phyloP scores from a whole-genome alignment of 1,140 invertebrate species.

The Bombus superbus region DNA sequence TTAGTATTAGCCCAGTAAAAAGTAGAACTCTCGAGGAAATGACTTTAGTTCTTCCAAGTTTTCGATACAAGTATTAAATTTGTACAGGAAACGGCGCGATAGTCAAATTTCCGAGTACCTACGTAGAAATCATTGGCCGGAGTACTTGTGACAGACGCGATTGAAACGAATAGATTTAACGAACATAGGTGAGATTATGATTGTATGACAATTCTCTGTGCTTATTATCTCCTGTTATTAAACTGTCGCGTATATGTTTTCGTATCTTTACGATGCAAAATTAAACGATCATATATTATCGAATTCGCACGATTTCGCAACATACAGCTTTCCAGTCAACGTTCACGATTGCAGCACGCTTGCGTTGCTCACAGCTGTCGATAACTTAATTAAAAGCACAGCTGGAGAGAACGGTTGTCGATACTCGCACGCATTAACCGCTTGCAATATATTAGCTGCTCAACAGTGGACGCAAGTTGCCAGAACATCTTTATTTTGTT shows the following conservation, averaged over 20 bases:
- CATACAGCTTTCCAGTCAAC: background rate
- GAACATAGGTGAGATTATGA: no score
- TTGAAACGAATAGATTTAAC: no score
- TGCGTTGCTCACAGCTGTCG: constrained; percentile 36
- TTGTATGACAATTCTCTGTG: no score
- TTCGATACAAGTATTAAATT: no score
- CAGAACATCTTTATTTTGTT: background rate
- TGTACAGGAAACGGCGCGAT: no score
- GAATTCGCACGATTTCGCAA: constrained; percentile 20
- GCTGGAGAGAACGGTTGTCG: constrained; percentile 46
- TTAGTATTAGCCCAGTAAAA: no score
- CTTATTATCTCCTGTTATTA: background rate
- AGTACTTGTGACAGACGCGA: no score
- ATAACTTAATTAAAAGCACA: constrained; percentile 63
- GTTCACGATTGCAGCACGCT: constrained; percentile 26
- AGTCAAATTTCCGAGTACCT: no score
- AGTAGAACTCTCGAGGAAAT: no score
- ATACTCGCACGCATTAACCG: constrained; percentile 54
- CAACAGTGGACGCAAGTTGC: constrained; percentile 14
- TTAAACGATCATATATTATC: constrained; percentile 8
- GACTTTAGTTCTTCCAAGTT: no score
- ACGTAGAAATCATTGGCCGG: no score
- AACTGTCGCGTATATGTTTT: background rate
- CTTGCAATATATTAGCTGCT: constrained; percentile 29
- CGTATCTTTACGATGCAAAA: background rate